These are phyloP conservation scores for Poecile atricapillus DNA, from an alignment of 2,113 vertebrate genomes.

Conservation along the genomic window DNA sequence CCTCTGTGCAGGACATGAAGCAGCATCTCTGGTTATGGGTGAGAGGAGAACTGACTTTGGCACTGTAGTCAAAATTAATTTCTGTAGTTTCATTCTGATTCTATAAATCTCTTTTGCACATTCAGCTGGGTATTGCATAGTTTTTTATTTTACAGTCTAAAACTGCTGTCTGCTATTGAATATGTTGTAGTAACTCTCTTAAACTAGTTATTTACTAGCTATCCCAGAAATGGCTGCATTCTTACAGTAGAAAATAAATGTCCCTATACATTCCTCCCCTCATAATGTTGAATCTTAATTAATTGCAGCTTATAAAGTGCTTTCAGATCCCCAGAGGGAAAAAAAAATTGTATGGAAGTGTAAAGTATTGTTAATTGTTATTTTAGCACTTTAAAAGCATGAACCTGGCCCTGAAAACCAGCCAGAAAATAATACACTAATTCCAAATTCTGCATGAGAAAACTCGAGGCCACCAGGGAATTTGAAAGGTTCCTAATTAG, in stretches of 20 bases:
- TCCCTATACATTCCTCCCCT: not conserved
- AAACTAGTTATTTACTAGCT: not conserved
- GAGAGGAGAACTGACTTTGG: not conserved
- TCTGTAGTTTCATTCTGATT: not conserved
- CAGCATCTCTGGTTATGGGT: not conserved
- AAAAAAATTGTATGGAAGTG: not conserved
- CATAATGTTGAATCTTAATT: slow-evolving; percentile 19
- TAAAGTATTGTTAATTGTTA: slow-evolving; percentile 40
- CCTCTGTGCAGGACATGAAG: not conserved
- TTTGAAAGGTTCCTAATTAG: slow-evolving; percentile 61
- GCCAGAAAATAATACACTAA: slow-evolving; percentile 11
- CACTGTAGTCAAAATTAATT: not conserved
- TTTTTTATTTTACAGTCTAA: not conserved
- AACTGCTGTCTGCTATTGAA: not conserved
- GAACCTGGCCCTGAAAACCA: slow-evolving; percentile 4
- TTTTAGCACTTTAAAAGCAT: slow-evolving; percentile 45
- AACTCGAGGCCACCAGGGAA: slow-evolving; percentile 39
- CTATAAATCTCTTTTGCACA: not conserved
- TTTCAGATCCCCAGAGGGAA: not conserved
- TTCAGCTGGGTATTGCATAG: not conserved
- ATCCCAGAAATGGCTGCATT: not conserved
- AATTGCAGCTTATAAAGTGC: not conserved
- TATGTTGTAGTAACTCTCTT: not conserved
- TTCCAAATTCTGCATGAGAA: slow-evolving; percentile 57
- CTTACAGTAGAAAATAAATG: not conserved